These are phyloP conservation scores for Grantiella picta DNA, from an alignment of 2,113 vertebrate species.

Conservation along the genomic window DNA sequence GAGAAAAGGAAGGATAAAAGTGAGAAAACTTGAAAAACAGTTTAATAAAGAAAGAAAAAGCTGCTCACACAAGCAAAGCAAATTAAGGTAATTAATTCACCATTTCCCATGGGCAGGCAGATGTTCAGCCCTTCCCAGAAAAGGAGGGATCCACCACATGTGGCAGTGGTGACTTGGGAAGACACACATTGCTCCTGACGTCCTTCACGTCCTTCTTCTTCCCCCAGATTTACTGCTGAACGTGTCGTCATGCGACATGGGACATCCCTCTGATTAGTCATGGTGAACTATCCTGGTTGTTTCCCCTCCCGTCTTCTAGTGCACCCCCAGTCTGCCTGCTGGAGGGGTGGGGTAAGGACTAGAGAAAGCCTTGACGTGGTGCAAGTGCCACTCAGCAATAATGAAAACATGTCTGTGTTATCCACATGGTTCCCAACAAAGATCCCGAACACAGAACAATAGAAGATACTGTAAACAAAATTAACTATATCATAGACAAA, in stretches of 20 bases:
- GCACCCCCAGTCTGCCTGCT: rapidly evolving
- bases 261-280: neutral
- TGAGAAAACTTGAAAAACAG: neutral
- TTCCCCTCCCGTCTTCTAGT: neutral
- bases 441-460: neutral
- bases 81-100: neutral
- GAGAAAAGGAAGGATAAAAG: neutral
- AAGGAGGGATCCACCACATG: neutral
- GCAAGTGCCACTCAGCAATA: neutral
- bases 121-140: neutral
- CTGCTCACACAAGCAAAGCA: neutral
- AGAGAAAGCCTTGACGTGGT: rapidly evolving
- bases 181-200: neutral
- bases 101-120: neutral
- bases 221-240: neutral
- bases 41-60: neutral
- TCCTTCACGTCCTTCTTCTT: neutral
- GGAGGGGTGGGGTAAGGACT: rapidly evolving
- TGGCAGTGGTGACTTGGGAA: neutral
- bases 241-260: rapidly evolving
- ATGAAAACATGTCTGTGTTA: neutral
- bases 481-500: neutral
- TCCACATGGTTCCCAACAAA: neutral
- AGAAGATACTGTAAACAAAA: neutral
- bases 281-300: neutral